Evolutionary conservation across 1,140 invertebrate species (phyloP), one percentile per base, ranked within the genome.

Genomic region (Drosophila elegans): DNA sequence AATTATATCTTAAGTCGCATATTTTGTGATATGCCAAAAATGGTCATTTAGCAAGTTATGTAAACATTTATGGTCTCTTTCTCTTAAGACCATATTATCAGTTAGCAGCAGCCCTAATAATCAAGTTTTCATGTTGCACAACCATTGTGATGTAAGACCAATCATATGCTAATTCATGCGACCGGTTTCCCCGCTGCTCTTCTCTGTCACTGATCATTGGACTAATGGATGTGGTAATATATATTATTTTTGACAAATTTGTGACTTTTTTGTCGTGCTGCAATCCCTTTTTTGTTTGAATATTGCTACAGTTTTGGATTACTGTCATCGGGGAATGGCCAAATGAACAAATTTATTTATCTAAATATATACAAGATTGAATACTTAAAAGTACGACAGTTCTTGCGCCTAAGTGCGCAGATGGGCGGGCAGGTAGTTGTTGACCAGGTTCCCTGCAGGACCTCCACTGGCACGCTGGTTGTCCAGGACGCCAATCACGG

Each of bases 401-500:
- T 84, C 56, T 49, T 55, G 21, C 36, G 1, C 38, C 44, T 52
- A 80, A 34, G 80, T 56, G 53, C 71, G 74, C 49, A 78, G 60
- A 74, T 80, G 60, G 11, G 90, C 59, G 25, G 90, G 86, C 72
- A 91, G 41, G 55, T 91, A 91, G 54, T 90, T 74, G 29, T 34
- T 88, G 7, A 59, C 44, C 46, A 86, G 53, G 21, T 52, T 49
- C 9, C 53, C 66, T 39, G 39, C 29, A 16, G 49, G 2, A 21
- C 25, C 46, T 25, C 27, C 52, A 32, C 12, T 49, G 6, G 45
- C 6, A n/a, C 52, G 56, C 38, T 85, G 75, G 25, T 63, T 67
- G 36, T 89, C 86, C 54, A 92, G 53, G 3, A 86, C 71, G 2
- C 91, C 91, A 29, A 92, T 92, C 3, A 92, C 91, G 1, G 91